Evolutionary conservation across 2,113 vertebrate genomes (phyloP), one percentile per base, ranked within the genome.

Genomic region (Cheirogaleus medius): DNA sequence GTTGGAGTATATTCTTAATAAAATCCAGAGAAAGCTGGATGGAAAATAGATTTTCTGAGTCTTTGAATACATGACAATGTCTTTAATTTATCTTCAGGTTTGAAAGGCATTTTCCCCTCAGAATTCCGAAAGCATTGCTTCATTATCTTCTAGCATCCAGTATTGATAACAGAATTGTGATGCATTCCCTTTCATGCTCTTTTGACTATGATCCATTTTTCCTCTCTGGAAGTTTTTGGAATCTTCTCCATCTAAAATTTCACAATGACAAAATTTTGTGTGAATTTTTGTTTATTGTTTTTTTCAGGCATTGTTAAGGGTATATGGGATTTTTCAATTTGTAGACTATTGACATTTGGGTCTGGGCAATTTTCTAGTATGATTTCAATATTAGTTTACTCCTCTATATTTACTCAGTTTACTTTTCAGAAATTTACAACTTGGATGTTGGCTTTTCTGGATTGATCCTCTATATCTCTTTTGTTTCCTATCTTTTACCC

Each of bases 191-290:
- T 44, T 85, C 54, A 58, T 29, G 23, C 8, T 80, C 2, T 49
- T 97, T 69, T 44, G 49, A 39, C 39, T 90, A 47, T 34, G 39
- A 88, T 25, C 90, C 34, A 12, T 42, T 84, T 77, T 34, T 78
- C 39, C 49, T 73, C 47, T 81, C 27, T 73, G 78, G 34, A 87
- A 58, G 27, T 42, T 76, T 92, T 76, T 86, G 56, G 44, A 86
- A 39, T 56, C 11, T 56, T 96, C n/a, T n/a, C 8, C 87, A 37
- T 94, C 49, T 11, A 85, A 94, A 74, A 89, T 80, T 74, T 91
- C 44, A 49, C 44, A 64, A 1, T 8, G 44, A 71, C 60, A 78
- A 20, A 8, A 12, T 5, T 73, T 27, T 71, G 20, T 56, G 44
- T 77, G 29, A 71, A 60, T 29, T 39, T 84, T 90, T 54, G 52